phyloP scores from a whole-genome alignment of 2,888 invertebrate species.

The Ennomos erosarius region DNA sequence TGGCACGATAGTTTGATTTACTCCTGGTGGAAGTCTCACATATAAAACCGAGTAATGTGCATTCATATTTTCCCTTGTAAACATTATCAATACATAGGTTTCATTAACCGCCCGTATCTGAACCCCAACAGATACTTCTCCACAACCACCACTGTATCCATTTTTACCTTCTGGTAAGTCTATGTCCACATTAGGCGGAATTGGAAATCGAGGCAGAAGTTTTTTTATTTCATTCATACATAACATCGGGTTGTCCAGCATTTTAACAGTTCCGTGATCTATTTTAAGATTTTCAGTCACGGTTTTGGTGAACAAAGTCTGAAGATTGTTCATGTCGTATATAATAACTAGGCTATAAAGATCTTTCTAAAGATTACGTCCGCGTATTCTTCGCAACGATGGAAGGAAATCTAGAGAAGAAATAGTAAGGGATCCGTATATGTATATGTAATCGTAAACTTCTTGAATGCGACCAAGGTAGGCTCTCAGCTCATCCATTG shows the following conservation, averaged over 20 bases:
- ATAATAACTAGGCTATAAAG: constrained; percentile 88
- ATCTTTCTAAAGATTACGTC: constrained; percentile 80
- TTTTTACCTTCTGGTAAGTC: constrained; percentile 66
- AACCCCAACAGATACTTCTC: constrained; percentile 57
- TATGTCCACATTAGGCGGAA: constrained; percentile 45
- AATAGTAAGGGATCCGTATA: constrained; percentile 89
- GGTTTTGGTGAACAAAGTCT: constrained; percentile 86
- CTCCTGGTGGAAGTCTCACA: constrained; percentile 58
- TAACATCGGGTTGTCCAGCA: constrained; percentile 92
- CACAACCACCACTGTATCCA: constrained; percentile 68
- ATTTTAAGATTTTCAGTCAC: constrained; percentile 83
- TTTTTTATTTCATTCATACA: constrained; percentile 89
- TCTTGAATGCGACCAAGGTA: constrained; percentile 89
- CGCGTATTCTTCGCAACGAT: constrained; percentile 88
- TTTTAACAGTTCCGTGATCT: constrained; percentile 87
- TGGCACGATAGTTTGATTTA: constrained; percentile 56
- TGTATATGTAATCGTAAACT: constrained; percentile 89
- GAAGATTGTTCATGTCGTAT: constrained; percentile 91
- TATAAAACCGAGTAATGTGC: constrained; percentile 67
- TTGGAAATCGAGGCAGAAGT: constrained; percentile 55
- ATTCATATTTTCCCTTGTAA: constrained; percentile 52
- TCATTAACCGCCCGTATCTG: constrained; percentile 58
- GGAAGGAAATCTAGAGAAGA: constrained; percentile 91
- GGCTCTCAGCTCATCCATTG: constrained; percentile 86
- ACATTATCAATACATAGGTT: constrained; percentile 62